Percentiles rank a stretch among this genome's conserved stretches.
Conservation (phyloP, 2,888 invertebrate genomes). For the Plebejus melissa region DNA sequence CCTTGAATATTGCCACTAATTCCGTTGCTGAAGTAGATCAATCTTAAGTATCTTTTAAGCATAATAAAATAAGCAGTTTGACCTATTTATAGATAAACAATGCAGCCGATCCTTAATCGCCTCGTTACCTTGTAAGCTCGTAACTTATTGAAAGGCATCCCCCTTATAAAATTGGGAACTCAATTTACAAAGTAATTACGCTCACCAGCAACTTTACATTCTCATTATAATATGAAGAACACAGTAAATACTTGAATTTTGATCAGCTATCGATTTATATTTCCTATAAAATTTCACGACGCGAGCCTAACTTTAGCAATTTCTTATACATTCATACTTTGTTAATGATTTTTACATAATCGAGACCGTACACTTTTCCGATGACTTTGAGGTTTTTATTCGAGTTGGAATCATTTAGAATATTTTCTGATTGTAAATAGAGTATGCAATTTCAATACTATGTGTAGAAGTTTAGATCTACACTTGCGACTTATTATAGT, state of each 20-base stretch:
- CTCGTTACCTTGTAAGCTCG: slow-evolving; percentile 12
- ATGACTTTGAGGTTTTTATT: too few relatives aligned
- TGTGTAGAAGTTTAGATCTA: neutral
- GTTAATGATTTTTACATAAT: neutral
- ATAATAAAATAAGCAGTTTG: neutral
- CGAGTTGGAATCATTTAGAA: too few relatives aligned
- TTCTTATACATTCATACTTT: slow-evolving; percentile 4
- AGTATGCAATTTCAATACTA: too few relatives aligned
- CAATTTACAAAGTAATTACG: slow-evolving; percentile 29
- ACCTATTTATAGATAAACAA: neutral
- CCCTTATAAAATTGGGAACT: slow-evolving; percentile 28
- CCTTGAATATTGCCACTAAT: too few relatives aligned
- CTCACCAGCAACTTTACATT: slow-evolving; percentile 50
- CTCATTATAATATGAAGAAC: slow-evolving; percentile 56
- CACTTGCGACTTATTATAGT: neutral
- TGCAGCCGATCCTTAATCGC: slow-evolving; percentile 4
- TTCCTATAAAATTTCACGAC: slow-evolving; percentile 12
- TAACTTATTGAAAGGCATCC: slow-evolving; percentile 22
- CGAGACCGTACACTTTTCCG: too few relatives aligned
- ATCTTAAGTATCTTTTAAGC: neutral
- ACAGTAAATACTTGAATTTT: slow-evolving; percentile 48
- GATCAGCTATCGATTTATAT: slow-evolving; percentile 23
- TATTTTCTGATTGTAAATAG: too few relatives aligned
- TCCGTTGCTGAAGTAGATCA: too few relatives aligned
- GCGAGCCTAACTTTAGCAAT: slow-evolving; percentile 13